Evolutionary conservation across 1,140 invertebrate genomes (phyloP), one percentile per base, ranked within the genome.

Genomic region (Zaprionus capensis): DNA sequence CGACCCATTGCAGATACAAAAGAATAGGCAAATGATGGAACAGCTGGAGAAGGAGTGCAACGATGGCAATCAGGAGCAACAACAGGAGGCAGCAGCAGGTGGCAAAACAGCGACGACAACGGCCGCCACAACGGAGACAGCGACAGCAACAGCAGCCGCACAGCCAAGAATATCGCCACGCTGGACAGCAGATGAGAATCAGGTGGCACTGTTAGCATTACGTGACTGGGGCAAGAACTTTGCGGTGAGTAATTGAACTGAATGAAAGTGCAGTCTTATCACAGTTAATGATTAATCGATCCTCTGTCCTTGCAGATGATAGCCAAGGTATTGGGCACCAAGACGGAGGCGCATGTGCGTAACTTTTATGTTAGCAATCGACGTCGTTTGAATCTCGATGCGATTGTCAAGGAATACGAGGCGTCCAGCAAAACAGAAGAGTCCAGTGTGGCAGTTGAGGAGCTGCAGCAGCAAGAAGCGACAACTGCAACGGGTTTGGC

Each of bases 161-260:
- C 84, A 81, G 62, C 95, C 94, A 71, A 95, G 96, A 79, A 96
- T 98, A 46, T 98, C 97, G 92, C 95, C 97, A 1, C 95, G 97
- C 57, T 99, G 98, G 98, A 97, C 96, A 14, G 97, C 97, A 81
- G 98, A 99, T 81, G 98, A 99, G 94, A 93, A 98, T 9, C 93
- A 98, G 9, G 93, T 99, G 68, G 98, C 97, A 12, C 96, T 99
- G 31, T 97, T 99, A 93, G 98, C 97, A 92, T 96, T 99, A 38
- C 94, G 97, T 53, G 98, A 98, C 93, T 99, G 98, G 94, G 98
- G 98, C 81, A 98, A 98, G 94, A 97, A 99, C 93, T 99, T 98
- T 93, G 96, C 97, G 93, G 92, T 92, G 62, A 78, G 80, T 81
- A 5, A 31, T 7, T 7, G 41, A 7, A n/a, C 5, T 7, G n/a